A percentile compares a stretch with the other conserved stretches of the same genome.
These are phyloP conservation scores for Anoncus sp. DNA, from an alignment of 2,888 invertebrate genomes.

Conservation along the genomic window DNA sequence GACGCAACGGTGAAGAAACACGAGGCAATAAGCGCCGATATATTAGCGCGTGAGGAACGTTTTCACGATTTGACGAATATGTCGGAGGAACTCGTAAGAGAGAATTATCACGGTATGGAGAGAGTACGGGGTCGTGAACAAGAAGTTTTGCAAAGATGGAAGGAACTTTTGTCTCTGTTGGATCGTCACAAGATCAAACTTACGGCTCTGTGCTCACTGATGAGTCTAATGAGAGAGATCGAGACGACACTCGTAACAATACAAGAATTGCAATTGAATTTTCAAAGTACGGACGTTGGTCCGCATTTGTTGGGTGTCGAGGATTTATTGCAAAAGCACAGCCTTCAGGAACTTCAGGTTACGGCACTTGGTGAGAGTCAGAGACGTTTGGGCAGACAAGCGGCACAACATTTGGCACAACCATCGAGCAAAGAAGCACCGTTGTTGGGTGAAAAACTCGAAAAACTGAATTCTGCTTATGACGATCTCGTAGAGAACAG, in stretches of 20 bases:
- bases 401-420: slow-evolving; percentile 77
- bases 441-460: slow-evolving; percentile 89
- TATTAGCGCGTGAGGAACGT: slow-evolving; percentile 96
- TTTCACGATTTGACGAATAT: slow-evolving; percentile 97
- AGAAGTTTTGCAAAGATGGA: slow-evolving; percentile 95
- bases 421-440: slow-evolving; percentile 81
- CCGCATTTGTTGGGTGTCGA: slow-evolving; percentile 98
- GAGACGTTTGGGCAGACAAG: slow-evolving; percentile 89
- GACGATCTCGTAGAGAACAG: slow-evolving; percentile 90
- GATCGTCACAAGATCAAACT: slow-evolving; percentile 93
- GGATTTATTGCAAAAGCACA: slow-evolving; percentile 97
- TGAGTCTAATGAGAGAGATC: slow-evolving; percentile 95
- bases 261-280: slow-evolving; percentile 90
- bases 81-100: slow-evolving; percentile 95
- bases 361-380: slow-evolving; percentile 95
- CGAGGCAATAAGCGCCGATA: slow-evolving; percentile 99
- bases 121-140: slow-evolving; percentile 89
- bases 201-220: slow-evolving; percentile 92
- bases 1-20: slow-evolving; percentile 99
- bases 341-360: slow-evolving; percentile 93
- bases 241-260: slow-evolving; percentile 94
- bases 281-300: slow-evolving; percentile 94
- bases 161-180: slow-evolving; percentile 91
- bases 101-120: slow-evolving; percentile 96
- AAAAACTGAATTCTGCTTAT: slow-evolving; percentile 91